Conservation (phyloP, 2,797 vertebrate genomes). For the Denticeps clupeoides region DNA sequence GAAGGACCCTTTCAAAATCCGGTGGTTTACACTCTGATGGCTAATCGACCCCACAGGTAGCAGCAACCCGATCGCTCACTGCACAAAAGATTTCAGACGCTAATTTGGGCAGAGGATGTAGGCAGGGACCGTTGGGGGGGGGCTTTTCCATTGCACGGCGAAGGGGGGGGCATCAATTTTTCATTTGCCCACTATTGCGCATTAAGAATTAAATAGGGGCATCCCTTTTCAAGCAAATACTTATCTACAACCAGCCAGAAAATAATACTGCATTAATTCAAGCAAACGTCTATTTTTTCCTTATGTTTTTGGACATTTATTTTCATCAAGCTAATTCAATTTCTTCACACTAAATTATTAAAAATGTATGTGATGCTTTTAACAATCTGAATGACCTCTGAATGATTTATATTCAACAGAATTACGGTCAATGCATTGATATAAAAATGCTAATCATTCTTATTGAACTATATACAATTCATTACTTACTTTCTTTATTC, state of each 20-base stretch:
- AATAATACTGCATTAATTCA: too few relatives aligned
- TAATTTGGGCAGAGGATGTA: slow-evolving; percentile 3
- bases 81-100: slow-evolving; percentile 10
- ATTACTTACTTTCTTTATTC: too few relatives aligned
- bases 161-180: slow-evolving; percentile 19
- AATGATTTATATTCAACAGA: too few relatives aligned
- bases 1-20: slow-evolving; percentile 3
- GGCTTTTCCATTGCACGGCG: slow-evolving; percentile 18
- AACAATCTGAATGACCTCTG: too few relatives aligned
- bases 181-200: slow-evolving; percentile 17
- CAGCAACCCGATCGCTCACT: slow-evolving; percentile 9
- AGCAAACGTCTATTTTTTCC: not conserved
- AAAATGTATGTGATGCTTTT: too few relatives aligned
- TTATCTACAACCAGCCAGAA: not conserved
- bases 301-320: too few relatives aligned
- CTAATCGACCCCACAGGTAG: not conserved
- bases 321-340: too few relatives aligned
- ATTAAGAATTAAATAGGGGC: slow-evolving; percentile 22
- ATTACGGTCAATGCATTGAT: too few relatives aligned
- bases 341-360: too few relatives aligned
- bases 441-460: too few relatives aligned
- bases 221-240: slow-evolving; percentile 16
- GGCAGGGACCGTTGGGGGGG: slow-evolving; percentile 5
- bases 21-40: slow-evolving; percentile 1
- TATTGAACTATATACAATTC: too few relatives aligned